These are phyloP conservation scores for Tamandua tetradactyla DNA, from an alignment of 2,797 vertebrate species.

Conservation along the genomic window DNA sequence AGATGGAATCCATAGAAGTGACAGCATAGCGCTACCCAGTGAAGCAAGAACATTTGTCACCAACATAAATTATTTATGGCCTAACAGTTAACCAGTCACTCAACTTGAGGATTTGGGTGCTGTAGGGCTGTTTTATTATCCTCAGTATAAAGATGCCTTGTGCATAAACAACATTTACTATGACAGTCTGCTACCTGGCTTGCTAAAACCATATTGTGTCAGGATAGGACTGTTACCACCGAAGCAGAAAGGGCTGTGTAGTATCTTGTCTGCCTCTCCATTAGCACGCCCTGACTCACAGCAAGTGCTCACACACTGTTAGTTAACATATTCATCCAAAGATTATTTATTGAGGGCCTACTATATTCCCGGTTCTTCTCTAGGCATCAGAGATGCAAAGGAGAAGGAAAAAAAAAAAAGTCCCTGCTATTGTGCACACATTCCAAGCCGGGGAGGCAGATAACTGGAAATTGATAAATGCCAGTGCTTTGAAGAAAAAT, in stretches of 20 bases:
- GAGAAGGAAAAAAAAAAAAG: background rate
- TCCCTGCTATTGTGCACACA: background rate
- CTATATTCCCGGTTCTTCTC: background rate
- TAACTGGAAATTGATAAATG: background rate
- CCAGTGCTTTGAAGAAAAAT: background rate
- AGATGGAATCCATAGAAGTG: background rate
- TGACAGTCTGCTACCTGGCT: slow-evolving; percentile 70
- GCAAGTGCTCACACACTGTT: too few species aligned
- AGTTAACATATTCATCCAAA: background rate
- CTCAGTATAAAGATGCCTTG: slow-evolving; percentile 68
- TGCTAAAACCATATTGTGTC: slow-evolving; percentile 47
- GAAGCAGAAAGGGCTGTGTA: background rate
- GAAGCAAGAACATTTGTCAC: slow-evolving; percentile 55
- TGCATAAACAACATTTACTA: slow-evolving; percentile 74
- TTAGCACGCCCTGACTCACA: background rate
- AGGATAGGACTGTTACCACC: background rate
- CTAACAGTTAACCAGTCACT: slow-evolving; percentile 70
- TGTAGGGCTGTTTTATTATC: slow-evolving; percentile 63
- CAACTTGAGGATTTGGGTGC: slow-evolving; percentile 55
- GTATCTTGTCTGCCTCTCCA: background rate
- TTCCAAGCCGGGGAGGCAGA: background rate
- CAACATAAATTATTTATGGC: slow-evolving; percentile 72
- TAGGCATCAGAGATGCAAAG: background rate
- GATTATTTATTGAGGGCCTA: background rate
- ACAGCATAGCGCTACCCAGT: background rate